Conservation (phyloP, 2,797 vertebrate species). For the Microcaecilia unicolor region DNA sequence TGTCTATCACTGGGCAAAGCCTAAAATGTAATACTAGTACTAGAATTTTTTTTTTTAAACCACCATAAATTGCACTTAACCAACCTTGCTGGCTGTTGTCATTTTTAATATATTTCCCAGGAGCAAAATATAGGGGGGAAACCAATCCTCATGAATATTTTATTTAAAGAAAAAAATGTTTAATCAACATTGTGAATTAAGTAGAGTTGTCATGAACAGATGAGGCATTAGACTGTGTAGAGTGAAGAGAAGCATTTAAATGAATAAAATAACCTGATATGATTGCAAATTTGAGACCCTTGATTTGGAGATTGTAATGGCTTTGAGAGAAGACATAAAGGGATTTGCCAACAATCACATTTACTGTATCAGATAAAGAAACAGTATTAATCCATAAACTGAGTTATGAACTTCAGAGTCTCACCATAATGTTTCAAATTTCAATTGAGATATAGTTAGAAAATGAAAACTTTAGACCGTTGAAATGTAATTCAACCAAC, state of each 20-base stretch:
- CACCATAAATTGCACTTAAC: constrained; percentile 1
- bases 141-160: constrained; percentile 14
- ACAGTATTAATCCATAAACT: too few species aligned
- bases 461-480: too few species aligned
- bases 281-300: constrained; percentile 10
- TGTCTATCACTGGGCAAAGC: background rate
- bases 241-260: constrained; percentile 26
- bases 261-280: constrained; percentile 27
- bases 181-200: constrained; percentile 28
- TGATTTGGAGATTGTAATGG: constrained; percentile 28
- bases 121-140: background rate
- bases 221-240: constrained; percentile 12
- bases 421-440: too few species aligned
- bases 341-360: constrained; percentile 17
- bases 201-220: constrained; percentile 18
- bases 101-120: constrained; percentile 10
- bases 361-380: too few species aligned
- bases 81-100: too few species aligned
- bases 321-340: constrained; percentile 6
- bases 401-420: too few species aligned
- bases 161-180: constrained; percentile 6
- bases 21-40: background rate
- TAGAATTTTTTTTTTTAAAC: too few species aligned
- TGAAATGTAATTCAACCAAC: too few species aligned
- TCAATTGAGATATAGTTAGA: too few species aligned